Evolutionary conservation across 2,113 vertebrate genomes (phyloP).

Genomic region (Prionailurus viverrinus): DNA sequence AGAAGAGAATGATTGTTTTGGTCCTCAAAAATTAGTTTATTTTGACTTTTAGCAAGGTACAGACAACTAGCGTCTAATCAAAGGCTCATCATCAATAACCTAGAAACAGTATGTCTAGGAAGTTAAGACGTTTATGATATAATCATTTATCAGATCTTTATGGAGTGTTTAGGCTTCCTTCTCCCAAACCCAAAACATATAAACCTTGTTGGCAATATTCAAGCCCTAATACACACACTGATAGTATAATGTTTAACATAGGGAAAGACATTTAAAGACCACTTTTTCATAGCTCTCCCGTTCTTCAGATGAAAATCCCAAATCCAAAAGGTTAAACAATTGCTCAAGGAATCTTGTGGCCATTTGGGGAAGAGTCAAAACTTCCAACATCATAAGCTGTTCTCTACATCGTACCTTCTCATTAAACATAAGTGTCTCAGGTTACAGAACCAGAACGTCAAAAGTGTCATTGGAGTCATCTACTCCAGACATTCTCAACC

Average conservation of each 20-base stretch:
- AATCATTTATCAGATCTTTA: not conserved
- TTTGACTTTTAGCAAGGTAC: not conserved
- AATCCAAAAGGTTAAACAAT: not conserved
- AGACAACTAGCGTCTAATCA: not conserved
- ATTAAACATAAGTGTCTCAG: not conserved
- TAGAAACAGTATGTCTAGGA: not conserved
- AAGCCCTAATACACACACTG: not conserved
- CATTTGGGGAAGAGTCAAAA: not conserved
- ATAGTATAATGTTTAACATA: not conserved
- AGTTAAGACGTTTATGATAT: not conserved
- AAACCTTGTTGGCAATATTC: not conserved
- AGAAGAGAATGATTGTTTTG: not conserved
- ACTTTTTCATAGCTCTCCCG: not conserved
- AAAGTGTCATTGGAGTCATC: not conserved
- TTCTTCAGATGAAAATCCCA: not conserved
- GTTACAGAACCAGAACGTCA: not conserved
- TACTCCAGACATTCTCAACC: not conserved
- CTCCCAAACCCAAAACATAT: not conserved
- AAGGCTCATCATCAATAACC: not conserved
- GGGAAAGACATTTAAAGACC: not conserved
- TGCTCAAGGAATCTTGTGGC: not conserved
- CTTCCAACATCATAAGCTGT: not conserved
- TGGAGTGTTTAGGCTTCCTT: not conserved
- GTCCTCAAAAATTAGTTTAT: not conserved
- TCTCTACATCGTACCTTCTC: not conserved